These are phyloP conservation scores for Tetraneura akinire DNA, from an alignment of 1,140 invertebrate species.

Conservation along the genomic window DNA sequence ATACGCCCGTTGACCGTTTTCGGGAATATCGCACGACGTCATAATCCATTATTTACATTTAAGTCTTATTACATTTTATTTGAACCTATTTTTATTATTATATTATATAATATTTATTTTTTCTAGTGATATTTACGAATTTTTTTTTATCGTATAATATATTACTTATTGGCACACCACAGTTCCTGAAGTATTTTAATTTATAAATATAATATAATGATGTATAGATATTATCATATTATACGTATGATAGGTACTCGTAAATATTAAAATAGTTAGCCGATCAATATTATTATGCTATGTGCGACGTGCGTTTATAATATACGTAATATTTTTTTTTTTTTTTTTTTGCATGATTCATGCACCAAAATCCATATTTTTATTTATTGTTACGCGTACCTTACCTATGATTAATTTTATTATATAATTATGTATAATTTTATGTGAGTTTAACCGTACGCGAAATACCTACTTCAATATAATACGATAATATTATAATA, in stretches of 20 bases:
- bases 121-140: conserved; percentile 31
- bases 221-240: no score
- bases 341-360: conserved; percentile 9
- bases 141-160: conserved; percentile 38
- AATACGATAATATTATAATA: no score
- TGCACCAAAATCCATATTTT: no score
- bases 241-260: no score
- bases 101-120: conserved; percentile 9
- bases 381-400: not conserved
- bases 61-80: no score
- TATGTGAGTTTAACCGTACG: not conserved
- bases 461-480: no score
- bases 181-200: conserved; percentile 19
- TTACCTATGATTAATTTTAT: not conserved
- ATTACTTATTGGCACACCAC: conserved; percentile 43
- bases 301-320: not conserved
- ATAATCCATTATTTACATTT: no score
- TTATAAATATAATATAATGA: not conserved
- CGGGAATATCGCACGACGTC: no score
- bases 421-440: not conserved
- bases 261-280: not conserved
- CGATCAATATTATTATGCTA: not conserved
- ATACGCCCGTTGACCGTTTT: not conserved
- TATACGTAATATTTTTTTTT: not conserved
- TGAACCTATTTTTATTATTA: no score